A percentile compares a stretch with the other conserved stretches of the same genome.
Evolutionary conservation across 2,113 vertebrate genomes (phyloP).

Genomic region (Brachyhypopomus occidentalis): DNA sequence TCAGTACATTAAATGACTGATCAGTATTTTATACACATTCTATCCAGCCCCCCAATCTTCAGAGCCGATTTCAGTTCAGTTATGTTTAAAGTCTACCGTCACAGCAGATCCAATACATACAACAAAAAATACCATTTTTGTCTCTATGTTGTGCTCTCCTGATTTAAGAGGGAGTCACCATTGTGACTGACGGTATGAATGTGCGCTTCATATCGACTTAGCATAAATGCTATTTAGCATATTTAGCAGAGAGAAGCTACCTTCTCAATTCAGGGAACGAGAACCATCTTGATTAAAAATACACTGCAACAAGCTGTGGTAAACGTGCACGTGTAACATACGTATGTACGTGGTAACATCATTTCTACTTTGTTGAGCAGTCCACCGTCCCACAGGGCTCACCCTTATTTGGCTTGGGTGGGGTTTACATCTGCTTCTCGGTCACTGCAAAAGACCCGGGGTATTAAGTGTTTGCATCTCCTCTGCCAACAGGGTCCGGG

Average conservation of each 20-base stretch:
- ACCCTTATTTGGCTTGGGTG: not conserved
- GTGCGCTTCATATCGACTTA: not conserved
- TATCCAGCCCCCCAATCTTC: too few species aligned
- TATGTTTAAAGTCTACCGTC: too few species aligned
- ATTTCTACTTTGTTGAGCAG: not conserved
- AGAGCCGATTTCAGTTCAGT: not conserved
- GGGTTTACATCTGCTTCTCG: not conserved
- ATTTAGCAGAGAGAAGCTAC: not conserved
- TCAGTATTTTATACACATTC: too few species aligned
- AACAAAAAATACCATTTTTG: not conserved
- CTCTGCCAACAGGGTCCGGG: not conserved
- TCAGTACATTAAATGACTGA: too few species aligned
- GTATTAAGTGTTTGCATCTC: not conserved
- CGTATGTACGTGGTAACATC: too few species aligned
- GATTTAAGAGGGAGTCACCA: not conserved
- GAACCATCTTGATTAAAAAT: not conserved
- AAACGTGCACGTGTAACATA: not conserved
- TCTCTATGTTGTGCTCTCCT: not conserved
- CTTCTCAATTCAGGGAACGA: not conserved
- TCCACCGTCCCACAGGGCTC: not conserved
- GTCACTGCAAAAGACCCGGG: too few species aligned
- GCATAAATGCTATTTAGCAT: conserved; percentile 1
- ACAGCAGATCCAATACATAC: not conserved
- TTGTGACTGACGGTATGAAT: not conserved
- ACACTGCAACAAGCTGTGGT: not conserved